Base-by-base conservation (phyloP, 1,140 invertebrate genomes). In the Nephila pilipes region DNA sequence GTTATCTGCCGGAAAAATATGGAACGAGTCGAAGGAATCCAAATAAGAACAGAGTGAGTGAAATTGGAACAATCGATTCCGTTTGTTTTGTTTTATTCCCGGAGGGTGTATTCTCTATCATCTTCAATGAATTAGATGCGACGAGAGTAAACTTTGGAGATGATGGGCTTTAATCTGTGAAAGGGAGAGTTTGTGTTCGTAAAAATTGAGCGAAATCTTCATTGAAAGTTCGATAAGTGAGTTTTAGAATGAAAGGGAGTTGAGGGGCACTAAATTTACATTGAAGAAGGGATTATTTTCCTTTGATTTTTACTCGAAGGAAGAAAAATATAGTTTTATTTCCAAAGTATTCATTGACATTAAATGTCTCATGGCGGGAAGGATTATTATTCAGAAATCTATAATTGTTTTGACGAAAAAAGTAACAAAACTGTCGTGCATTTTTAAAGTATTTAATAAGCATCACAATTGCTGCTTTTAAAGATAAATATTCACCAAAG, bases 1-100 rank as follows among this genome's bases (percentile, higher is more conserved):
- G 16, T 60, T 57, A 57, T 85, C 55, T 85, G 29, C n/a, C 46
- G 29, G 83, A 85, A 55, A 32, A 32, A 85, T 85, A 85, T 57
- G 55, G 29, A 60, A 85, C 25, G 22, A 85, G 55, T 32, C 25
- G 29, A 20, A 58, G 55, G 63, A 65, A 65, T 65, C 63, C 63
- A 65, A 65, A 29, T 25, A 65, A 25, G 22, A 65, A 25, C n/a
- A 60, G 18, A 18, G 54, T 29, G 25, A 60, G 55, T 46, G 46
- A 46, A 46, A 46, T 46, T 46, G 46, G 46, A 46, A 46, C 83
- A 32, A 85, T 57, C 69, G 69, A 75, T 75, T 75, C 32, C 29
- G 69, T 75, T 75, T 75, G 69, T 75, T 36, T 75, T 75, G 29
- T 25, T 29, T 32, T 3, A 16, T 6, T 10, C 69, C 69, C 69